Conservation (phyloP, 1,140 invertebrate species). For the Lasaia peninsularis region DNA sequence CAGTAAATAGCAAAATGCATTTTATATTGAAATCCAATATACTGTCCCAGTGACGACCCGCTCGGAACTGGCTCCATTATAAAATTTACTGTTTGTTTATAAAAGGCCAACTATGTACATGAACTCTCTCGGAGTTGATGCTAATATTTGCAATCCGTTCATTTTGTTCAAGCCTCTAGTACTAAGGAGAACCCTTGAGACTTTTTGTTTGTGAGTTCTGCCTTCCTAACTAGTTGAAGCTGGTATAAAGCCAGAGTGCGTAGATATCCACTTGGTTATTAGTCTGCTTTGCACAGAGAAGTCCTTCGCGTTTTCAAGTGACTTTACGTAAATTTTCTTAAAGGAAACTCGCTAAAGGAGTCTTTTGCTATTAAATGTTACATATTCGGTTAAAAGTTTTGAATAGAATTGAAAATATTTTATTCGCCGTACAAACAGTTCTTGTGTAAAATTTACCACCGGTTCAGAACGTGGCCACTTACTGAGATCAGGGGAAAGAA, state of each 20-base stretch:
- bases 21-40: constrained; percentile 26
- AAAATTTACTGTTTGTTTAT: constrained; percentile 1
- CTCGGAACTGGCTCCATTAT: neutral
- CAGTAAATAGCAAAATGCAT: constrained; percentile 16
- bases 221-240: constrained; percentile 12
- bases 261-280: constrained; percentile 13
- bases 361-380: neutral
- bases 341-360: neutral
- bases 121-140: neutral
- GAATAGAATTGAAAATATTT: too few relatives aligned
- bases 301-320: constrained; percentile 1
- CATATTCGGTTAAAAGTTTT: neutral
- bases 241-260: neutral
- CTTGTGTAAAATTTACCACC: too few relatives aligned
- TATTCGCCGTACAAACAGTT: too few relatives aligned
- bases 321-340: neutral
- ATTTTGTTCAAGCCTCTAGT: constrained; percentile 10
- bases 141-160: constrained; percentile 13
- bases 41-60: constrained; percentile 20
- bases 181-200: constrained; percentile 13
- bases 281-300: constrained; percentile 12
- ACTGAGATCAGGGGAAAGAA: too few relatives aligned
- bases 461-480: too few relatives aligned
- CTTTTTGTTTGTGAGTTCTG: constrained; percentile 11
- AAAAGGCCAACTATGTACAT: neutral